Percentiles rank a stretch among this genome's conserved stretches.
phyloP scores from a whole-genome alignment of 2,797 vertebrate genomes.

The Glyptemys insculpta region DNA sequence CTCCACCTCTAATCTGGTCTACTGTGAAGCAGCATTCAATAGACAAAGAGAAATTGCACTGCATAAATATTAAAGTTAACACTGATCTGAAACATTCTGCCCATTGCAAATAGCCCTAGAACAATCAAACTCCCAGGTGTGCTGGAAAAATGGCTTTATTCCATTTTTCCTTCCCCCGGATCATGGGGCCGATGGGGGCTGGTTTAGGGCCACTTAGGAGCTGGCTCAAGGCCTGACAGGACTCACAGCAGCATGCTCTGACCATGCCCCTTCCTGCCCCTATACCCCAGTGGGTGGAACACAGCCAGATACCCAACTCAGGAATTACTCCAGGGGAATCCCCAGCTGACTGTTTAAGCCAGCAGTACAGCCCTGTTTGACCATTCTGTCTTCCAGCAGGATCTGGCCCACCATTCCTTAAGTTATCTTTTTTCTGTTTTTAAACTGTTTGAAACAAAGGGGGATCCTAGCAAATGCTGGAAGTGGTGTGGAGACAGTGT shows the following conservation, averaged over 20 bases:
- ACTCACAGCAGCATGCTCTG: not conserved
- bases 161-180: not conserved
- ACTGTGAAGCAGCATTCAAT: not conserved
- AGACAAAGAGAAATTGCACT: not conserved
- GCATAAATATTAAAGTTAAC: not conserved
- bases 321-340: not conserved
- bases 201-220: not conserved
- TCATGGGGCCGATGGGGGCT: not conserved
- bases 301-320: not conserved
- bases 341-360: not conserved
- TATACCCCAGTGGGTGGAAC: not conserved
- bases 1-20: not conserved
- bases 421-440: rapidly evolving
- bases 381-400: not conserved
- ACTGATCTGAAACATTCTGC: not conserved
- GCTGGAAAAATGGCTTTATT: not conserved
- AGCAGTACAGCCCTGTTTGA: not conserved
- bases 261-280: not conserved
- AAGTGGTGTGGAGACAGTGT: not conserved
- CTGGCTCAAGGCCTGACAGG: not conserved
- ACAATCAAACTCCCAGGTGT: not conserved
- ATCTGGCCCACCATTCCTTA: not conserved
- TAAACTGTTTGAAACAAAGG: not conserved
- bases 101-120: not conserved
- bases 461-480: not conserved